Percentiles rank a stretch among this genome's conserved stretches.
Conservation (phyloP, 92 coral and sea anemone genomes). For the Siderastrea radians region DNA sequence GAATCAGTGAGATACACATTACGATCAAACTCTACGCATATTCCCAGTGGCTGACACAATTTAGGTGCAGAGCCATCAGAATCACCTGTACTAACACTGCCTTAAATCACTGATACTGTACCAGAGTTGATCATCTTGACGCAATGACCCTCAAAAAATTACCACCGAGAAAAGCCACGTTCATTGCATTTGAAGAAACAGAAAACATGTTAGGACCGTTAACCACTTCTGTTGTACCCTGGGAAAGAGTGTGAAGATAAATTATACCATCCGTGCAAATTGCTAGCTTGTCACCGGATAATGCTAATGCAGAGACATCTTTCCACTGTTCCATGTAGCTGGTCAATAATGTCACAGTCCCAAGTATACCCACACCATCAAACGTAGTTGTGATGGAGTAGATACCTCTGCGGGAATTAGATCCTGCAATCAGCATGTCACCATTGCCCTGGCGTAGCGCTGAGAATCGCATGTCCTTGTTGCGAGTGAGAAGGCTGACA, state of each 20-base stretch:
- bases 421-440: constrained; percentile 61
- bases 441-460: constrained; percentile 51
- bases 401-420: constrained; percentile 39
- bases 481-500: constrained; percentile 44
- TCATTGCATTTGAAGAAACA: background rate
- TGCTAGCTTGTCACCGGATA: constrained; percentile 63
- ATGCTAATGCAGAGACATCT: constrained; percentile 34
- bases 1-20: constrained; percentile 67
- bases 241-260: background rate
- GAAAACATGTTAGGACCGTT: constrained; percentile 29
- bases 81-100: constrained; percentile 28
- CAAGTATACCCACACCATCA: constrained; percentile 54
- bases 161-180: background rate
- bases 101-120: background rate
- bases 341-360: constrained; percentile 20
- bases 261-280: background rate
- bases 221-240: constrained; percentile 18
- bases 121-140: background rate
- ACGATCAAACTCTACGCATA: constrained; percentile 50
- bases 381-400: constrained; percentile 46
- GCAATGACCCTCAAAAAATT: background rate
- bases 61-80: constrained; percentile 40
- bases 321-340: constrained; percentile 40
- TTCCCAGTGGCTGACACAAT: constrained; percentile 66
- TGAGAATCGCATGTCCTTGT: constrained; percentile 38